Evolutionary conservation across 2,888 invertebrate species (phyloP).

Genomic region (Phymatocera aterrima): DNA sequence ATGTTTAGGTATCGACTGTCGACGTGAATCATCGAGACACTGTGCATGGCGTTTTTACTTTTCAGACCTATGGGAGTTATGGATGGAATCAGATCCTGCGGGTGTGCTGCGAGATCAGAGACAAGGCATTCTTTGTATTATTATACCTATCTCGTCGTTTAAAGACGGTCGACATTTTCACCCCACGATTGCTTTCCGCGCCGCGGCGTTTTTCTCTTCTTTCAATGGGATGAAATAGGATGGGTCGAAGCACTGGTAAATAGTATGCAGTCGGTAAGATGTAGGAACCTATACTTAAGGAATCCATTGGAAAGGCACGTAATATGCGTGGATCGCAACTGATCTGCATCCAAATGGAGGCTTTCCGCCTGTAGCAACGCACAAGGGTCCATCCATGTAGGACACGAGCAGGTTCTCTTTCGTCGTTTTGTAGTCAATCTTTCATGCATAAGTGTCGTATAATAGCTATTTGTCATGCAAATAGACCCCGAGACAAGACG

Average conservation of each 20-base stretch:
- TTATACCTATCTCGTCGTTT: neutral
- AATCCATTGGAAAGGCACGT: conserved; percentile 19
- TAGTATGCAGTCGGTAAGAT: neutral
- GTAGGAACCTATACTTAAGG: conserved; percentile 31
- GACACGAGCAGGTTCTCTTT: conserved; percentile 29
- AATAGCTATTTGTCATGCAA: conserved; percentile 42
- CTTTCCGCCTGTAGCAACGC: conserved; percentile 37
- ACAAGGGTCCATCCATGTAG: conserved; percentile 19
- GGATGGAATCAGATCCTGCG: conserved; percentile 16
- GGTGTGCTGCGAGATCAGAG: conserved; percentile 2
- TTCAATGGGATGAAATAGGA: neutral
- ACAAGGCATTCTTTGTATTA: neutral
- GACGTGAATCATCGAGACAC: conserved; percentile 11
- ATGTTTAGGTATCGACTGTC: neutral
- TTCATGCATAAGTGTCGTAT: conserved; percentile 44
- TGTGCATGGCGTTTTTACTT: neutral
- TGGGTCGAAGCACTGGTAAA: conserved; percentile 9
- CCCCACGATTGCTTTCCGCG: neutral
- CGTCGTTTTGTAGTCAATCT: conserved; percentile 41
- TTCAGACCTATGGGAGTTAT: neutral
- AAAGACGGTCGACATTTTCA: conserved; percentile 17
- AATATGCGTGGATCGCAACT: conserved; percentile 42
- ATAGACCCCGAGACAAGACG: conserved; percentile 36
- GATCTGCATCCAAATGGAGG: conserved; percentile 45
- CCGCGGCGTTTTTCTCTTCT: neutral